Base-by-base conservation (phyloP, 2,888 invertebrate genomes). In the Pachymerium ferrugineum region DNA sequence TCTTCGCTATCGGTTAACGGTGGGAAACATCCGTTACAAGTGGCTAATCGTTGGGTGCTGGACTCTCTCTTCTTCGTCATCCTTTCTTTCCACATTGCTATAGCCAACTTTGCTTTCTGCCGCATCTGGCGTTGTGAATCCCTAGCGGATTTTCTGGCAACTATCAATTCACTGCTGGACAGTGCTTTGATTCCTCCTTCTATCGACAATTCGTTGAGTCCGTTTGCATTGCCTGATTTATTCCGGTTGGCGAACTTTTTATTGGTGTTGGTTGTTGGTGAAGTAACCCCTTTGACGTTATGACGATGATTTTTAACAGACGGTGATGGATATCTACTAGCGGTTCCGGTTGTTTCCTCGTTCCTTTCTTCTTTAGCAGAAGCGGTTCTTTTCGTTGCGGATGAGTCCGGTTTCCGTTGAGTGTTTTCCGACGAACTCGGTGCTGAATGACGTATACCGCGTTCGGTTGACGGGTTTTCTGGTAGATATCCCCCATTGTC, bases 41-140 rank as follows among this genome's bases (percentile, higher is more conserved):
- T 54, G 16, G 19, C 16, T 22, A 16, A 3, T n/a, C 47, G 16
- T 3, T 16, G 16, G 6, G 19, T 6, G 19, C 16, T 54, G 1
- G 68, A 12, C 3, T 29, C 30, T 10, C 68, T 16, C n/a, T 68
- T 68, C 68, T 68, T 68, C 8, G 29, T 68, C 68, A 68, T 68
- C 25, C 68, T 22, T 28, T 68, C 68, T 16, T 68, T 68, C 68
- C 68, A 68, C 68, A 68, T 29, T 10, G 29, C 68, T 10, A 68
- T 68, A 28, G 68, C 29, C 68, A 68, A 16, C 12, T 68, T 29
- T 3, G 31, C 68, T 12, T 68, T 68, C 31, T 68, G 30, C 28
- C 25, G 19, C 68, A 68, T 68, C 29, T 68, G 29, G 1, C 68
- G 25, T 54, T 54, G 47, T 1, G 47, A 54, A 16, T 54, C 47